A percentile compares a stretch with the other conserved stretches of the same genome.
Conservation (phyloP, 2,797 vertebrate genomes). For the Fundulus diaphanus region DNA sequence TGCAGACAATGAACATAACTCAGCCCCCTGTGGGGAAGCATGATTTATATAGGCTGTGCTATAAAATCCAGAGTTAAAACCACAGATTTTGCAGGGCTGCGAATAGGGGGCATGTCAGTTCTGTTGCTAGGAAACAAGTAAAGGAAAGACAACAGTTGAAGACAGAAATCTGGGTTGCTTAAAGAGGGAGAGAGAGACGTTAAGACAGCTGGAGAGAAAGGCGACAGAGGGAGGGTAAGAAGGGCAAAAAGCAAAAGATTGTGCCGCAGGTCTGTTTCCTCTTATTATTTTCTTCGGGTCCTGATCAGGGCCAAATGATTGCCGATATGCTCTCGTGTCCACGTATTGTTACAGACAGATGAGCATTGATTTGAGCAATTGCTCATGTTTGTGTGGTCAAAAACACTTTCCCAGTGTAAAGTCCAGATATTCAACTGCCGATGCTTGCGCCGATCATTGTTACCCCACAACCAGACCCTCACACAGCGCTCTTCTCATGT, state of each 20-base stretch:
- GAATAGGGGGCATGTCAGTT: conserved; percentile 76
- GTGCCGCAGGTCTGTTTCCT: conserved; percentile 56
- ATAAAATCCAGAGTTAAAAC: conserved; percentile 66
- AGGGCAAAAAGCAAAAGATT: conserved; percentile 34
- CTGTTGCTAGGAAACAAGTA: conserved; percentile 85
- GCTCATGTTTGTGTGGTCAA: conserved; percentile 46
- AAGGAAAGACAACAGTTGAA: conserved; percentile 74
- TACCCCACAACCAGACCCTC: conserved; percentile 22
- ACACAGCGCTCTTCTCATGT: conserved; percentile 62
- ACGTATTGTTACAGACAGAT: conserved; percentile 26
- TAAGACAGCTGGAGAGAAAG: conserved; percentile 42
- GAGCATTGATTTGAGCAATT: conserved; percentile 51
- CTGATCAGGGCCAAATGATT: conserved; percentile 34
- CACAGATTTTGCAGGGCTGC: conserved; percentile 68
- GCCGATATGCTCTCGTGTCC: conserved; percentile 52
- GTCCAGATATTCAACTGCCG: conserved; percentile 35
- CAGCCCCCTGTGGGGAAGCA: conserved; percentile 32
- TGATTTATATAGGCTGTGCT: conserved; percentile 67
- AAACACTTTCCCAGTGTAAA: conserved; percentile 36
- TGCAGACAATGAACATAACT: conserved; percentile 42
- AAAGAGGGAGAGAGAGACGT: conserved; percentile 26
- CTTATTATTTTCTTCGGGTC: conserved; percentile 45
- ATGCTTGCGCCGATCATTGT: conserved; percentile 16
- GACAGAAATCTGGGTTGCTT: conserved; percentile 73
- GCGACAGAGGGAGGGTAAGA: conserved; percentile 22